Base-by-base conservation (phyloP, 2,888 invertebrate genomes). In the Hipparchia sbordonii region DNA sequence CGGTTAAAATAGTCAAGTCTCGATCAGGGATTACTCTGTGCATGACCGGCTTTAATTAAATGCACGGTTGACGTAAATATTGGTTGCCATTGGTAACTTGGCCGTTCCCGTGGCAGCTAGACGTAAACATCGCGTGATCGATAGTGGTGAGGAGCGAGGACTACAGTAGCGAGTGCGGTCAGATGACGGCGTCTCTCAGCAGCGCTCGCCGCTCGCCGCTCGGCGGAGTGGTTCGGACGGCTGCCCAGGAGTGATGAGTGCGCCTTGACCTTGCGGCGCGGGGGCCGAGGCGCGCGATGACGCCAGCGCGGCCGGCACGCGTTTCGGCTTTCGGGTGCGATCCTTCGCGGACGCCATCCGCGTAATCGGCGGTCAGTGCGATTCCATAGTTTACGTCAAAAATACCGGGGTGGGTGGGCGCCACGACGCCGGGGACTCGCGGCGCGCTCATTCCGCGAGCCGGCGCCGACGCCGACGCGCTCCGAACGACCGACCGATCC, bases 381-480 rank as follows among this genome's bases (percentile, higher is more conserved):
- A 87, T 86, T 89, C 86, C 84, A 84, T 88, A 89, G 84, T 89
- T 82, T 85, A 82, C 86, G 89, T 89, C 89, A 82, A 91, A 91
- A 92, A 91, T 90, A 90, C 85, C 88, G 87, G 87, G 85, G 84
- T 87, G 87, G 89, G 90, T 88, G 90, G 89, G 90, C 85, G 83
- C 84, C 87, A 56, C 70, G 52, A 63, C 89, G 88, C 86, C 85
- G 84, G 87, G 85, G 82, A 84, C 86, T 85, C 86, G 85, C 81
- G 82, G 78, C 86, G 85, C 82, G 85, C 88, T 92, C 92, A 92
- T 91, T 92, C 91, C 87, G 93, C 92, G 90, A 88, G 84, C 86
- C 89, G 92, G 92, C 92, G 91, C 92, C 93, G 90, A 89, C 92
- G 92, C 91, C 93, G 93, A 90, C 93, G 88, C 92, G 91, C 88